phyloP scores from a whole-genome alignment of 2,888 invertebrate species.

The Electrophaes corylata region DNA sequence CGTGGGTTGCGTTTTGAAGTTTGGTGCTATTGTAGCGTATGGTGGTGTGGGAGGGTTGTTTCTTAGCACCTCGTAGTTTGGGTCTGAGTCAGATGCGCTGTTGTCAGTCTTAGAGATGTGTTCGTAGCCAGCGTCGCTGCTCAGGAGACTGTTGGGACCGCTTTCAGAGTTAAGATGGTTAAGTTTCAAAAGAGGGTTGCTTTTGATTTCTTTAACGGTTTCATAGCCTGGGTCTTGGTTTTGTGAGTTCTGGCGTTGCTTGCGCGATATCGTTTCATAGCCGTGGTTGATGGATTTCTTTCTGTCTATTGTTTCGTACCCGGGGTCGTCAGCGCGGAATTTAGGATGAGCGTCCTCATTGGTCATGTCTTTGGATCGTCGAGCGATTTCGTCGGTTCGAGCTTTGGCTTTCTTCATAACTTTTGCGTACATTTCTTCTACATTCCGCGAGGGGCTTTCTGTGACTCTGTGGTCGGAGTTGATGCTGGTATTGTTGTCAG shows the following conservation, averaged over 20 bases:
- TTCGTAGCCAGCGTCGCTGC: conserved; percentile 90
- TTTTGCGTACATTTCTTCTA: conserved; percentile 96
- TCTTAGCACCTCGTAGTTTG: conserved; percentile 91
- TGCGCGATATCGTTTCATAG: conserved; percentile 84
- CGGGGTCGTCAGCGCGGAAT: conserved; percentile 76
- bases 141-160: conserved; percentile 85
- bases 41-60: conserved; percentile 81
- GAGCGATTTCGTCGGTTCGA: conserved; percentile 59
- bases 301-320: conserved; percentile 79
- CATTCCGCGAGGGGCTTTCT: conserved; percentile 86
- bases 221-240: conserved; percentile 87
- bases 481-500: conserved; percentile 61
- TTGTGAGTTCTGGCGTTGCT: conserved; percentile 64
- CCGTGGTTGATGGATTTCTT: conserved; percentile 80
- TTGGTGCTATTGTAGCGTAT: conserved; percentile 76
- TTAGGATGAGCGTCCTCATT: conserved; percentile 55
- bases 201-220: conserved; percentile 79
- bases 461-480: conserved; percentile 69
- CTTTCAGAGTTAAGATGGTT: conserved; percentile 72
- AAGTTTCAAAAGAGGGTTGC: conserved; percentile 59
- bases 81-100: conserved; percentile 87
- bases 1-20: conserved; percentile 75
- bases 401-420: conserved; percentile 89
- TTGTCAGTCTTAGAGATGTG: conserved; percentile 82
- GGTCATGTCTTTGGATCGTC: conserved; percentile 62